Evolutionary conservation across 1,140 invertebrate genomes (phyloP).

Genomic region (Calliphora vicina): DNA sequence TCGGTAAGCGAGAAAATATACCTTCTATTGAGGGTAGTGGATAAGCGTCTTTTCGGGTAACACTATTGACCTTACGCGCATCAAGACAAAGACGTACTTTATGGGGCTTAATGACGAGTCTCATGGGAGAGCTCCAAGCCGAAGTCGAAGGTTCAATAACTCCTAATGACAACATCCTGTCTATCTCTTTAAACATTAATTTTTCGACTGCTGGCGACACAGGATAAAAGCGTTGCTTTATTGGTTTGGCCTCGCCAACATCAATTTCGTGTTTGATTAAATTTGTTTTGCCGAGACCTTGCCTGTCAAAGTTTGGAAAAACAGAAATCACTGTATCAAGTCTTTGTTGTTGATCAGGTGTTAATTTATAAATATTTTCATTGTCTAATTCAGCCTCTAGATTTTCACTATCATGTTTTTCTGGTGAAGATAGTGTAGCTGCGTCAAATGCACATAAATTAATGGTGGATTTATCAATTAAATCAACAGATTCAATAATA

Average conservation of each 20-base stretch:
- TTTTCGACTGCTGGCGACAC: background rate
- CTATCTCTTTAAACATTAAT: constrained; percentile 16
- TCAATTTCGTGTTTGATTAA: constrained; percentile 58
- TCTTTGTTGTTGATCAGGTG: background rate
- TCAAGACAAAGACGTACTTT: constrained; percentile 21
- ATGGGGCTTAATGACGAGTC: constrained; percentile 20
- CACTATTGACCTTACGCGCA: background rate
- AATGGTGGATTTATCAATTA: background rate
- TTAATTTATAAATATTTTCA: too few relatives aligned
- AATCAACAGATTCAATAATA: constrained; percentile 8
- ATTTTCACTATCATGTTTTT: constrained; percentile 37
- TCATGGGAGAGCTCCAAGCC: constrained; percentile 19
- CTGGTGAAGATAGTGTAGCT: constrained; percentile 39
- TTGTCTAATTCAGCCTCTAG: background rate
- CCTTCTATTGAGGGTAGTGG: constrained; percentile 44
- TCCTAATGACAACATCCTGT: constrained; percentile 11
- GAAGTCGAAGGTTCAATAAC: constrained; percentile 8
- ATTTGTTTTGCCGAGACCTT: constrained; percentile 57
- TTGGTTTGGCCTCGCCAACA: constrained; percentile 43
- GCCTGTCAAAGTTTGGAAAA: constrained; percentile 59
- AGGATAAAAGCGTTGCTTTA: constrained; percentile 21
- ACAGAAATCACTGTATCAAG: constrained; percentile 43
- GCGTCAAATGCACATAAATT: background rate
- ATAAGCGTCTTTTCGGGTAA: constrained; percentile 3
- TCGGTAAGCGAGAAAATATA: constrained; percentile 41